phyloP scores from a whole-genome alignment of 1,140 invertebrate species.

The Solenopsis invicta region DNA sequence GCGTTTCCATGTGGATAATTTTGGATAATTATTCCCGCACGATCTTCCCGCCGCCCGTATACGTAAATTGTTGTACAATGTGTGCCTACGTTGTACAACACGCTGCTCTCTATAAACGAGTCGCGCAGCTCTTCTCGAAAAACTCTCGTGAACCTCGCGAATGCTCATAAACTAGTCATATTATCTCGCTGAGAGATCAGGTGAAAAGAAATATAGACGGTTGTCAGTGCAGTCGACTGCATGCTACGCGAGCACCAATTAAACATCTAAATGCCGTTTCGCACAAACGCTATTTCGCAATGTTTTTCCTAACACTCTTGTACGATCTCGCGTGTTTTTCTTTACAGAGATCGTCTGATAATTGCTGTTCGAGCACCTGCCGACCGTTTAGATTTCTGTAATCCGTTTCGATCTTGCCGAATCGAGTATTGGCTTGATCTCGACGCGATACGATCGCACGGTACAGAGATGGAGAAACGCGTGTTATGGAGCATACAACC shows the following conservation, averaged over 20 bases:
- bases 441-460: constrained; percentile 39
- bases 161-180: constrained; percentile 9
- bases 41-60: neutral
- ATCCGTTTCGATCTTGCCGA: constrained; percentile 36
- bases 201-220: neutral
- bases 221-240: neutral
- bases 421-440: constrained; percentile 24
- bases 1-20: constrained; percentile 33
- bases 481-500: constrained; percentile 16
- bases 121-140: constrained; percentile 21
- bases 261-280: constrained; percentile 13
- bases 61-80: constrained; percentile 26
- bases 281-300: constrained; percentile 23
- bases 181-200: constrained; percentile 35
- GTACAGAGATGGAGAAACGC: constrained; percentile 25
- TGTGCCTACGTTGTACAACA: neutral
- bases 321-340: neutral
- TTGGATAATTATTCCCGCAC: constrained; percentile 44
- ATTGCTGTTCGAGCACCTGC: constrained; percentile 29
- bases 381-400: constrained; percentile 32
- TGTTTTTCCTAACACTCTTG: neutral
- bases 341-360: neutral
- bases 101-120: neutral
- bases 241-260: constrained; percentile 21
- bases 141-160: neutral